These are phyloP conservation scores for Gastracanthus pulcherrimus DNA, from an alignment of 2,888 invertebrate species.

Conservation along the genomic window DNA sequence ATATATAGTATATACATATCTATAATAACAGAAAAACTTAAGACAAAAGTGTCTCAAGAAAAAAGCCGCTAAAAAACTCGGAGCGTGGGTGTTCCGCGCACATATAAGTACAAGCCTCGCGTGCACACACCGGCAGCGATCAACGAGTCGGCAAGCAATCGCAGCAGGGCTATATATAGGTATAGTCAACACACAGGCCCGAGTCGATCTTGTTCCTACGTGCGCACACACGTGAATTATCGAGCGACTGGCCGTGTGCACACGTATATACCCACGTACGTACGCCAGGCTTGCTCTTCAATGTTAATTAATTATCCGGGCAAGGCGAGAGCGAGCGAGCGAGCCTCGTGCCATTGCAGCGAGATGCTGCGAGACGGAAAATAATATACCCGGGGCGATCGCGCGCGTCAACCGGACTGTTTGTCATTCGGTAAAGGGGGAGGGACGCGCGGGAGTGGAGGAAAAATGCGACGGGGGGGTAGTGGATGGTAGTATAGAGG, in stretches of 20 bases:
- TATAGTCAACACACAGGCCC: too few species aligned
- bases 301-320: conserved; percentile 50
- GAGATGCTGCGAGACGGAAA: conserved; percentile 32
- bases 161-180: neutral
- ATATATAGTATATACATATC: too few species aligned
- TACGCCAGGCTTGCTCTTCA: neutral
- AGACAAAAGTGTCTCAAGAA: too few species aligned
- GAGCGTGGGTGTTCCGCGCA: too few species aligned
- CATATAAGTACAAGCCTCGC: too few species aligned
- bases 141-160: neutral
- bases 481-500: neutral
- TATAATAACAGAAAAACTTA: too few species aligned
- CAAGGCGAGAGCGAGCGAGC: conserved; percentile 10
- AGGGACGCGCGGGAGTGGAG: neutral
- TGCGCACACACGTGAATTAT: neutral
- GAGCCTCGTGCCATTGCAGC: too few species aligned
- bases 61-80: too few species aligned
- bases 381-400: conserved; percentile 7
- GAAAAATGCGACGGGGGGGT: neutral
- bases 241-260: neutral
- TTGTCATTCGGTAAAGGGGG: conserved; percentile 37
- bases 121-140: too few species aligned
- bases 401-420: conserved; percentile 23
- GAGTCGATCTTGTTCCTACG: too few species aligned
- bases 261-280: neutral